phyloP scores from a whole-genome alignment of 2,888 invertebrate species.

The Drosophila atripex region DNA sequence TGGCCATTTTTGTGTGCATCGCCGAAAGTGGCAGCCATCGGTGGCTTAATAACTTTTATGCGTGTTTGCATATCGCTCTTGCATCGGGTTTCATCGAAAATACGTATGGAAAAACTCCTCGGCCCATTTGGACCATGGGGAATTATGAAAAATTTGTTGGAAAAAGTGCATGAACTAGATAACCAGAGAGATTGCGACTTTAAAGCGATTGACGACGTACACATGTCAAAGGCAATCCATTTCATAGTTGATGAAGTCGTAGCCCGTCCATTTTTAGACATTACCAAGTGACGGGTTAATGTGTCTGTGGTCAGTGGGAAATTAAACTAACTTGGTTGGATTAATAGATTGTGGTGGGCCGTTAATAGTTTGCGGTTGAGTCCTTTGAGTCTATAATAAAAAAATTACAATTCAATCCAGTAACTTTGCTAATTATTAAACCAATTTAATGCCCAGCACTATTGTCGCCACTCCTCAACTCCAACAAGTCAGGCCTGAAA shows the following conservation, averaged over 20 bases:
- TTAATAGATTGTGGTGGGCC: background rate
- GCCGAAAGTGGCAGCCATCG: constrained; percentile 55
- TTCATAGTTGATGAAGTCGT: background rate
- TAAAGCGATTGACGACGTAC: constrained; percentile 11
- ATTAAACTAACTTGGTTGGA: background rate
- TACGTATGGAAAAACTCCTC: constrained; percentile 15
- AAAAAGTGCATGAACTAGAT: constrained; percentile 10
- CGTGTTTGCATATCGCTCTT: constrained; percentile 76
- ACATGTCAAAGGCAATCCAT: constrained; percentile 2
- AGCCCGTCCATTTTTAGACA: background rate
- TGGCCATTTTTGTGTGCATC: constrained; percentile 51
- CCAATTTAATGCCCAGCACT: too few species aligned
- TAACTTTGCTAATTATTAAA: too few species aligned
- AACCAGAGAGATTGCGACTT: constrained; percentile 12
- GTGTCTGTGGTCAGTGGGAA: background rate
- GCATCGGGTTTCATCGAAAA: constrained; percentile 59
- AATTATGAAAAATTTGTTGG: constrained; percentile 6
- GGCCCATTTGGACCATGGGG: constrained; percentile 7
- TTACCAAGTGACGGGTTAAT: background rate
- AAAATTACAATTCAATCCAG: too few species aligned
- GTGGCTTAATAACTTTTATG: constrained; percentile 77
- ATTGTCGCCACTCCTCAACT: background rate
- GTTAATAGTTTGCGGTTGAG: background rate
- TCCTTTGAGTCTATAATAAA: too few species aligned
- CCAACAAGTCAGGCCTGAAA: constrained; percentile 3